Evolutionary conservation across 1,140 invertebrate species (phyloP).

Genomic region (honey bee (Apis mellifera)): DNA sequence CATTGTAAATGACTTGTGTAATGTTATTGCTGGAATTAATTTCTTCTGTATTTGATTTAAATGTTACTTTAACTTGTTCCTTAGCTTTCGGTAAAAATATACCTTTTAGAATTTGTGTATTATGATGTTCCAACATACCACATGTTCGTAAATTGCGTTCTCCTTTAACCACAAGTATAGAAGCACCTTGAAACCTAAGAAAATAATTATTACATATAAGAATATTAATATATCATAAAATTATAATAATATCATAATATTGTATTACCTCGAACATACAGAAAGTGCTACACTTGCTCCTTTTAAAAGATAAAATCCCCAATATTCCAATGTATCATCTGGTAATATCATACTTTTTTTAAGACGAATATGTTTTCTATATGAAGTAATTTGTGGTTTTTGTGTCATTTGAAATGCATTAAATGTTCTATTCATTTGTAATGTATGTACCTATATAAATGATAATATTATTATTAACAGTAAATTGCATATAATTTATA

Average conservation of each 20-base stretch:
- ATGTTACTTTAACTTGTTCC: slow-evolving; percentile 86
- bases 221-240: background rate
- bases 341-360: slow-evolving; percentile 91
- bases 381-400: slow-evolving; percentile 85
- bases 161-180: slow-evolving; percentile 90
- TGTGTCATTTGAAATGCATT: slow-evolving; percentile 91
- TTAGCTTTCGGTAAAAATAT: slow-evolving; percentile 82
- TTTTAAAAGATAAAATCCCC: slow-evolving; percentile 92
- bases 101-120: slow-evolving; percentile 81
- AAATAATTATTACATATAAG: background rate
- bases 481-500: background rate
- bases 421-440: slow-evolving; percentile 90
- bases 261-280: slow-evolving; percentile 87
- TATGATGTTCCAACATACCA: slow-evolving; percentile 87
- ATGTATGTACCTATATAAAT: slow-evolving; percentile 84
- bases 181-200: slow-evolving; percentile 85
- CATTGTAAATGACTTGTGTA: slow-evolving; percentile 23
- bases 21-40: slow-evolving; percentile 68
- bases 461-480: background rate
- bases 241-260: background rate
- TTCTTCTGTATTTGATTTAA: slow-evolving; percentile 84
- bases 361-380: slow-evolving; percentile 88
- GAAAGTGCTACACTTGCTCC: slow-evolving; percentile 89
- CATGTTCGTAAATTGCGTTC: slow-evolving; percentile 89
- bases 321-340: slow-evolving; percentile 93